phyloP scores from a whole-genome alignment of 2,797 vertebrate genomes.

The Peromyscus aztecus region DNA sequence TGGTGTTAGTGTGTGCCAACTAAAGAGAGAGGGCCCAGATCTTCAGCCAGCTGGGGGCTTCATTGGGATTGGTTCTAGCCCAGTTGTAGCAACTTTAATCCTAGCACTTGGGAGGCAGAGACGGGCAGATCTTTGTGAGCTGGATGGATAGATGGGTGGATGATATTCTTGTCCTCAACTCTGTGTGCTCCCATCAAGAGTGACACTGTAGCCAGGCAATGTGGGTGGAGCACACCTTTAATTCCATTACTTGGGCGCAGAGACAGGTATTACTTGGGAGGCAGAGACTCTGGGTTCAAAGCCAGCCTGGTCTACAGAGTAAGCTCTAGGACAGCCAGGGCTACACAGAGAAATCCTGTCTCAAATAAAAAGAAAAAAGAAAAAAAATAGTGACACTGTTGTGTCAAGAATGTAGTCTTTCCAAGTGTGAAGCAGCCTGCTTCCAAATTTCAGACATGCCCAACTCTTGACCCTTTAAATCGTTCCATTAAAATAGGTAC shows the following conservation, averaged over 20 bases:
- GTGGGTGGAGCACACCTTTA: neutral
- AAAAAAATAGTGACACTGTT: neutral
- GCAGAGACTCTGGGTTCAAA: neutral
- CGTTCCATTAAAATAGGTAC: neutral
- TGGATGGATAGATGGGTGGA: neutral
- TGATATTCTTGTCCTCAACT: constrained; percentile 23
- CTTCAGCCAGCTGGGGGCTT: neutral
- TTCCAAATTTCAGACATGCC: constrained; percentile 45
- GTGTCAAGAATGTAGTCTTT: constrained; percentile 11
- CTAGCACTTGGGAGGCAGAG: neutral
- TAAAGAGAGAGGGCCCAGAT: neutral
- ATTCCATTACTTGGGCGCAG: neutral
- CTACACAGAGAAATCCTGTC: neutral
- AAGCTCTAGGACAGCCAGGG: neutral
- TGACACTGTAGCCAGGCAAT: neutral
- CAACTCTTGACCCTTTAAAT: neutral
- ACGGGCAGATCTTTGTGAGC: neutral
- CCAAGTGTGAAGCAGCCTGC: neutral
- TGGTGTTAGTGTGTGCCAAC: neutral
- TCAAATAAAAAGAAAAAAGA: neutral
- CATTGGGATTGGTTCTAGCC: neutral
- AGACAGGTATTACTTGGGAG: neutral
- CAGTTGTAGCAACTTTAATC: neutral
- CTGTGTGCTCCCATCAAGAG: neutral
- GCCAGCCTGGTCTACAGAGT: neutral